Conservation (phyloP, 2,113 vertebrate genomes). For the Motacilla alba region DNA sequence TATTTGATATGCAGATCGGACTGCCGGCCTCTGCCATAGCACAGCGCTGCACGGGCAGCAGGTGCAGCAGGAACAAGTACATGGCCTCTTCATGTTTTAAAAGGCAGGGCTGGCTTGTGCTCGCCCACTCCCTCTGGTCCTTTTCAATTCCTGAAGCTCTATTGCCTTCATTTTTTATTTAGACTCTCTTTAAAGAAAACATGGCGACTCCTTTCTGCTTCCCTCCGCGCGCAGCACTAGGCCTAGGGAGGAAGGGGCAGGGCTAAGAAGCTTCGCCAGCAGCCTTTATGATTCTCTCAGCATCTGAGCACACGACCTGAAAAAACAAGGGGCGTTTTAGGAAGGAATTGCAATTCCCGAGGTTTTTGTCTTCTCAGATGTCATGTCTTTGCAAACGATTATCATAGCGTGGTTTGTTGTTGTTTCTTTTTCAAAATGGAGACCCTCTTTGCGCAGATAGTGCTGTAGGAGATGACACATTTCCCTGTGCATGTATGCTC, state of each 20-base stretch:
- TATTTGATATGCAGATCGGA: slow-evolving; percentile 82
- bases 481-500: background rate
- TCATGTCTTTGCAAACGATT: background rate
- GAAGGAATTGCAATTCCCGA: background rate
- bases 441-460: background rate
- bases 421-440: background rate
- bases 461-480: background rate
- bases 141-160: slow-evolving; percentile 56
- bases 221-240: background rate
- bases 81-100: slow-evolving; percentile 47
- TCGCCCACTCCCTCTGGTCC: slow-evolving; percentile 41
- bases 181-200: slow-evolving; percentile 35
- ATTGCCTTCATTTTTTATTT: slow-evolving; percentile 67
- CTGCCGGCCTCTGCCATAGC: slow-evolving; percentile 64
- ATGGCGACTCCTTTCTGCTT: background rate
- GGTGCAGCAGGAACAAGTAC: slow-evolving; percentile 70
- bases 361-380: background rate
- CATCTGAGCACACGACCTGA: background rate
- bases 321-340: background rate
- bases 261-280: background rate
- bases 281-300: background rate
- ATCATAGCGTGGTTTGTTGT: background rate
- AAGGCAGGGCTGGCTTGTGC: slow-evolving; percentile 41
- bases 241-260: background rate
- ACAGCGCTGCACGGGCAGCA: slow-evolving; percentile 64